Evolutionary conservation across 2,888 invertebrate genomes (phyloP), one percentile per base, ranked within the genome.

Genomic region (Molorchus minor): DNA sequence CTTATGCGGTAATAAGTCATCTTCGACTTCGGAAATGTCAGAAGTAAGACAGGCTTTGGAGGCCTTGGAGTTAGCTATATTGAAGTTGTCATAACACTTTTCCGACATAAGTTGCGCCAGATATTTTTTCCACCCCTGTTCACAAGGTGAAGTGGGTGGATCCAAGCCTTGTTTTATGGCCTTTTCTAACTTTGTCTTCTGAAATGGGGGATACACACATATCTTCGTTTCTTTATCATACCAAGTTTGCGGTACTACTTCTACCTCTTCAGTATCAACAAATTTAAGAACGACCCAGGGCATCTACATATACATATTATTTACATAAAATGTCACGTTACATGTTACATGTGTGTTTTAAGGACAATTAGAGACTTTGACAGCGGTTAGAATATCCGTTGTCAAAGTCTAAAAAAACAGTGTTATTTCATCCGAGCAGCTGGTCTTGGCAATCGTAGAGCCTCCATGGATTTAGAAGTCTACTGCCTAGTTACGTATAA

Each of bases 131-230:
- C 43, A 43, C n/a, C 17, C 43, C 20, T 43, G 20, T 7, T n/a
- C 20, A 2, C 7, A 10, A 21, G 43, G 19, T 21, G 13, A 10
- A 16, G 10, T 21, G 17, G 43, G 43, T 20, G 43, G 20, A 12
- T 19, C 21, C 20, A 43, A n/a, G 17, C 20, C 20, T 43, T 43
- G 43, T 35, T 47, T 47, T 4, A 47, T 47, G 1, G 47, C 47
- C 19, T 1, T 33, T 13, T 47, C 19, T 1, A 35, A 33, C 19
- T 19, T 29, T 16, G 4, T 5, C 35, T 35, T 16, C 7, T 8
- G 10, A 16, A 35, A 47, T 17, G 47, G 20, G 15, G 35, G 47
- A 35, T 47, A 47, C 12, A 33, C 15, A 33, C 19, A 33, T 7
- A 35, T 13, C 5, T 35, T 13, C 12, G 17, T 20, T 17, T 47